These are phyloP conservation scores for Hypothenemus hampei DNA, from an alignment of 1,140 invertebrate genomes.

Conservation along the genomic window DNA sequence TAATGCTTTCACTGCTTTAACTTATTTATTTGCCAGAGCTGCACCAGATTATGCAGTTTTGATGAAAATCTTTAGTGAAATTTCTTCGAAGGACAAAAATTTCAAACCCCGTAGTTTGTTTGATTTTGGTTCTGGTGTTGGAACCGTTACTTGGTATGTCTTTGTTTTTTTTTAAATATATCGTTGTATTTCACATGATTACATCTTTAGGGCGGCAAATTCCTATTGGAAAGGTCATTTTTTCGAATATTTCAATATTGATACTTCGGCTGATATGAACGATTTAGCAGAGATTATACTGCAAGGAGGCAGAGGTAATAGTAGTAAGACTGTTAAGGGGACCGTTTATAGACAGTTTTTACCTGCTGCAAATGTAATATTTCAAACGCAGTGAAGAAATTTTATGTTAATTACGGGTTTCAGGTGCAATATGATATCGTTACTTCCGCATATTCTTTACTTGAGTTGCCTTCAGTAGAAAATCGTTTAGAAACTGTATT, in stretches of 20 bases:
- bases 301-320: conserved; percentile 56
- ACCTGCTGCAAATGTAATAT: conserved; percentile 57
- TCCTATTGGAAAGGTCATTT: conserved; percentile 64
- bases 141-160: conserved; percentile 69
- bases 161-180: background rate
- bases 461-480: conserved; percentile 68
- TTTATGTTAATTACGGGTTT: conserved; percentile 33
- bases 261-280: conserved; percentile 73
- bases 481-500: conserved; percentile 64
- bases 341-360: conserved; percentile 77
- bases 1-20: conserved; percentile 54
- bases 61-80: conserved; percentile 67
- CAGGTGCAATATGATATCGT: conserved; percentile 74
- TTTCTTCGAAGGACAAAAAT: conserved; percentile 55
- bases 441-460: conserved; percentile 71
- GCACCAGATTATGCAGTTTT: conserved; percentile 72
- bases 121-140: conserved; percentile 88
- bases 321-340: conserved; percentile 52
- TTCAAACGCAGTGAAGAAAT: background rate
- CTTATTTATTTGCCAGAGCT: conserved; percentile 66
- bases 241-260: conserved; percentile 78
- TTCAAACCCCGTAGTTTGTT: conserved; percentile 74
- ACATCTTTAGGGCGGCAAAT: conserved; percentile 61
- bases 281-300: conserved; percentile 69
- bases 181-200: background rate